Evolutionary conservation across 2,113 vertebrate genomes (phyloP).

Genomic region (Numenius arquata): DNA sequence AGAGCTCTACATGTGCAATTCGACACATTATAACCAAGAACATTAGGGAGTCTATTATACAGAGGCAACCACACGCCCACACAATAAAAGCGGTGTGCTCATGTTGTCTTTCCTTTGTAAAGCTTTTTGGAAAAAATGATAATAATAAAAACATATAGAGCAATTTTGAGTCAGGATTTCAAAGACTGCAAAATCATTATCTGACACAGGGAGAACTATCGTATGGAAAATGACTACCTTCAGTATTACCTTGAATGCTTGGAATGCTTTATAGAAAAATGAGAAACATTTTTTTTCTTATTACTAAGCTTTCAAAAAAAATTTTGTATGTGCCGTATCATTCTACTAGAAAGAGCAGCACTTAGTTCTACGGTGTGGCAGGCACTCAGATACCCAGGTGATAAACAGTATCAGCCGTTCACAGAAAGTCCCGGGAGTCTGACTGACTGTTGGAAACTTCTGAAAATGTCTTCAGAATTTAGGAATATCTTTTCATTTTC

Average conservation of each 20-base stretch:
- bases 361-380: background rate
- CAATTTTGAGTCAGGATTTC: constrained; percentile 21
- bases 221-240: constrained; percentile 35
- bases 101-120: constrained; percentile 57
- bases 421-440: background rate
- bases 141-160: constrained; percentile 50
- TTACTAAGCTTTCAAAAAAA: background rate
- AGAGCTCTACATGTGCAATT: background rate
- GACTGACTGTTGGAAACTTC: background rate
- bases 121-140: constrained; percentile 42
- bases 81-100: background rate
- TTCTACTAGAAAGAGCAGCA: background rate
- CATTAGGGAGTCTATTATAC: constrained; percentile 4
- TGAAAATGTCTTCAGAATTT: background rate
- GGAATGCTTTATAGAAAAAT: constrained; percentile 23
- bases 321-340: background rate
- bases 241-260: constrained; percentile 12
- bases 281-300: background rate
- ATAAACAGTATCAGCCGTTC: background rate
- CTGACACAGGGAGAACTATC: constrained; percentile 14
- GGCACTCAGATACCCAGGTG: background rate
- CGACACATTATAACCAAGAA: background rate
- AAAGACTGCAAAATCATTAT: constrained; percentile 42
- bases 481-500: background rate
- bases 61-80: background rate